Evolutionary conservation across 2,888 invertebrate species (phyloP).

Genomic region (Tinea semifulvella): DNA sequence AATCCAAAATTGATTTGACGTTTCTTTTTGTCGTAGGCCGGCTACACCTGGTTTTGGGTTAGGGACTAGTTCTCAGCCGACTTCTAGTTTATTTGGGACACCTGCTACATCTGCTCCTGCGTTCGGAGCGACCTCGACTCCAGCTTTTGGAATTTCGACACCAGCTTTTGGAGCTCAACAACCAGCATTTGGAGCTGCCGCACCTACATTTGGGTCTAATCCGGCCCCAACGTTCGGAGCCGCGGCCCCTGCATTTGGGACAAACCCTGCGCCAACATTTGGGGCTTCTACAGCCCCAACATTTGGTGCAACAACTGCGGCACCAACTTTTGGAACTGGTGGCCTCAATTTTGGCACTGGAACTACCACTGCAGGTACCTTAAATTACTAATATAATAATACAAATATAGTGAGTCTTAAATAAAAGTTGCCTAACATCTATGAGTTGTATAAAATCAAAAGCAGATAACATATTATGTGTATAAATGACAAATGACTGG

Average conservation of each 20-base stretch:
- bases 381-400: too few species aligned
- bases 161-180: conserved; percentile 30
- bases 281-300: conserved; percentile 28
- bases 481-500: too few species aligned
- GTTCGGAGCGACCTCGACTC: conserved; percentile 26
- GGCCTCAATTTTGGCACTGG: conserved; percentile 27
- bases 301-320: conserved; percentile 29
- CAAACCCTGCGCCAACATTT: conserved; percentile 31
- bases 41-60: conserved; percentile 45
- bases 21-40: conserved; percentile 30
- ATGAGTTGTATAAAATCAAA: too few species aligned
- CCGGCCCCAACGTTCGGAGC: conserved; percentile 32
- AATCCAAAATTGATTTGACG: too few species aligned
- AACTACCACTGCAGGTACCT: conserved; percentile 22
- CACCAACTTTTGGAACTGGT: conserved; percentile 28
- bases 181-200: too few species aligned
- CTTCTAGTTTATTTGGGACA: conserved; percentile 42
- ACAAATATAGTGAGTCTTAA: too few species aligned
- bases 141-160: conserved; percentile 32
- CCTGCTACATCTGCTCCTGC: conserved; percentile 31
- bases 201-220: conserved; percentile 26
- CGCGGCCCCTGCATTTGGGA: conserved; percentile 26
- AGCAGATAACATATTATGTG: too few species aligned
- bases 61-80: conserved; percentile 35
- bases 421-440: too few species aligned